Evolutionary conservation across 2,888 invertebrate genomes (phyloP).

Genomic region (Dichetophora obliterata): DNA sequence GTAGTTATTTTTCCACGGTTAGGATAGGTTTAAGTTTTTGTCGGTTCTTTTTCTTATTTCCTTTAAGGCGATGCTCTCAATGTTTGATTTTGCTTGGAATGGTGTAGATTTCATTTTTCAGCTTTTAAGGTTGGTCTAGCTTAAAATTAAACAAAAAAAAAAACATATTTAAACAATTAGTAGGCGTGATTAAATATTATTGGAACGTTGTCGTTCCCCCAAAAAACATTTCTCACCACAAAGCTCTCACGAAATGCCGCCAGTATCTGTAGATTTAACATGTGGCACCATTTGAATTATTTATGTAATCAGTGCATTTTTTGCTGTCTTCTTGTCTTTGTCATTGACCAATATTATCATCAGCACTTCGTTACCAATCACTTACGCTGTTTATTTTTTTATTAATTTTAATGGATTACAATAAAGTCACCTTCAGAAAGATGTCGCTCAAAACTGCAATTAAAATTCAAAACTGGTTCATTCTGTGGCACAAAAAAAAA

Average conservation of each 20-base stretch:
- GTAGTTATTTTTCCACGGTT: neutral
- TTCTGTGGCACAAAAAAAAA: neutral
- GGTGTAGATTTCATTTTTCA: conserved; percentile 13
- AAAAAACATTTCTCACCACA: conserved; percentile 10
- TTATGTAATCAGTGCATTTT: conserved; percentile 8
- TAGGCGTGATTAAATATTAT: conserved; percentile 27
- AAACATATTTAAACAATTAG: conserved; percentile 24
- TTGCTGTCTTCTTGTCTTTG: neutral
- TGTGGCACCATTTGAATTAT: conserved; percentile 5
- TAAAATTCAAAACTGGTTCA: conserved; percentile 15
- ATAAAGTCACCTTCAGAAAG: neutral
- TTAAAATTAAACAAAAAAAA: neutral
- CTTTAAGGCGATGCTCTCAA: conserved; percentile 26
- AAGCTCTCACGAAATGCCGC: neutral
- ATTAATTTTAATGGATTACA: neutral
- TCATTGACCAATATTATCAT: too few relatives aligned
- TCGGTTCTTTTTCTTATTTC: neutral
- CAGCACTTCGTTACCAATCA: too few relatives aligned
- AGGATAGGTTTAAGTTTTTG: neutral
- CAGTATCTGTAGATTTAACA: neutral
- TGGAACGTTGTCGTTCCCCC: neutral
- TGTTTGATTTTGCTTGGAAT: conserved; percentile 32
- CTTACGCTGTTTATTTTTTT: too few relatives aligned
- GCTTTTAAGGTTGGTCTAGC: conserved; percentile 29
- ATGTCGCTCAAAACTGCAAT: conserved; percentile 18